These are phyloP conservation scores for Thalpophila matura DNA, from an alignment of 2,888 invertebrate genomes.

Conservation along the genomic window DNA sequence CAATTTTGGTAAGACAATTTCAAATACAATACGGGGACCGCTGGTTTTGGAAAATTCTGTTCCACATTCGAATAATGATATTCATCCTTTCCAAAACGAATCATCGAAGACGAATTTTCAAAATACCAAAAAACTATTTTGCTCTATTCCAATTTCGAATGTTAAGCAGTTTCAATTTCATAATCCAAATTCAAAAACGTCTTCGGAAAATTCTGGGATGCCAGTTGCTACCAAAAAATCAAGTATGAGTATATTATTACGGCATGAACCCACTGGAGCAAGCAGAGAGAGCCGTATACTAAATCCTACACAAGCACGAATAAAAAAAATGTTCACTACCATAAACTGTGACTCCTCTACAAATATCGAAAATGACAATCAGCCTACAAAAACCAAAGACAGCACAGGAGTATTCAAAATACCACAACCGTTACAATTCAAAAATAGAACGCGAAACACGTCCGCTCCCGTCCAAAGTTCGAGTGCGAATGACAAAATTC, in stretches of 20 bases:
- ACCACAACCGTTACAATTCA: slow-evolving; percentile 21
- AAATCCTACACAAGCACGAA: slow-evolving; percentile 11
- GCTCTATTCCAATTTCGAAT: slow-evolving; percentile 18
- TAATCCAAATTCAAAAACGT: neutral
- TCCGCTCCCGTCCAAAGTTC: neutral
- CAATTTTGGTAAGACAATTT: neutral
- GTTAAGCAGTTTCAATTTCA: neutral
- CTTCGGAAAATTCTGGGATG: neutral
- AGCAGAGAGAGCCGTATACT: neutral
- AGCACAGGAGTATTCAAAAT: slow-evolving; percentile 40
- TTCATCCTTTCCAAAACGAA: neutral
- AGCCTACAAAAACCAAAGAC: neutral
- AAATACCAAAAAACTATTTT: neutral
- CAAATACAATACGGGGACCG: neutral
- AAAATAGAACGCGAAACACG: slow-evolving; percentile 30
- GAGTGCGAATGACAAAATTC: slow-evolving; percentile 19
- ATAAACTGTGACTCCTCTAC: slow-evolving; percentile 1
- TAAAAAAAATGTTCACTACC: slow-evolving; percentile 27
- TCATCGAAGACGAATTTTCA: neutral
- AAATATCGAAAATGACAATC: neutral
- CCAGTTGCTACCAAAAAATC: neutral
- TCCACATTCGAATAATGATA: neutral
- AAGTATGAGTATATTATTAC: neutral
- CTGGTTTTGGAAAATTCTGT: neutral
- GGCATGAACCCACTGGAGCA: neutral